phyloP scores from a whole-genome alignment of 92 coral and sea anemone genomes.

The Phymanthus crucifer region DNA sequence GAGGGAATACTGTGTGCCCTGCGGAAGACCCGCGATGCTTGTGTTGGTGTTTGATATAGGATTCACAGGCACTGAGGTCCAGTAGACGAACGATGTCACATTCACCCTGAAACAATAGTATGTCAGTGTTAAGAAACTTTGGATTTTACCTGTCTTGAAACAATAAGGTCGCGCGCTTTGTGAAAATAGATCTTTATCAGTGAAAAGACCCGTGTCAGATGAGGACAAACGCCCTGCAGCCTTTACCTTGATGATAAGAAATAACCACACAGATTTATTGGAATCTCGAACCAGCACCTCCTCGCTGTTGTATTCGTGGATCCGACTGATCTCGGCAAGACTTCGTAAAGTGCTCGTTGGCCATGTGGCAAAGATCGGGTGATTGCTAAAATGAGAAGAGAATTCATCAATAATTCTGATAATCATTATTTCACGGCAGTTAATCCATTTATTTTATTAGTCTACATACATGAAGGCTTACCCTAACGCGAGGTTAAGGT shows the following conservation, averaged over 20 bases:
- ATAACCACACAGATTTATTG: slow-evolving; percentile 61
- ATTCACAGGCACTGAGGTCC: slow-evolving; percentile 75
- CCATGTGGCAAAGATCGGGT: slow-evolving; percentile 79
- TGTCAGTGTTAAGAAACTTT: background rate
- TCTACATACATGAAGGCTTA: too few species aligned
- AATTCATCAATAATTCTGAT: too few species aligned
- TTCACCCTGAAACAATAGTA: slow-evolving; percentile 67
- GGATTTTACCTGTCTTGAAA: background rate
- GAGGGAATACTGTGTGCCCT: background rate
- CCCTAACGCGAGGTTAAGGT: too few species aligned
- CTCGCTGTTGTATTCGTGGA: slow-evolving; percentile 78
- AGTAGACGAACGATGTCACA: slow-evolving; percentile 82
- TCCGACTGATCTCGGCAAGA: slow-evolving; percentile 85
- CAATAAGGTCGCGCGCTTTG: too few species aligned
- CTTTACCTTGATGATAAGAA: slow-evolving; percentile 71
- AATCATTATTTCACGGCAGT: too few species aligned
- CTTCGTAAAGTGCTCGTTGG: slow-evolving; percentile 58
- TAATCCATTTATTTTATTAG: too few species aligned
- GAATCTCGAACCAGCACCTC: slow-evolving; percentile 82
- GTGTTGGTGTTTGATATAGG: slow-evolving; percentile 60
- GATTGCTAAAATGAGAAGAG: slow-evolving; percentile 23
- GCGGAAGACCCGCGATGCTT: slow-evolving; percentile 5
- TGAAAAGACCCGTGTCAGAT: too few species aligned
- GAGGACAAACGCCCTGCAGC: background rate
- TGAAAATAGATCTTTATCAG: too few species aligned